Percentiles rank a stretch among this genome's conserved stretches.
These are phyloP conservation scores for Osmoderma eremita DNA, from an alignment of 2,888 invertebrate genomes.

Conservation along the genomic window DNA sequence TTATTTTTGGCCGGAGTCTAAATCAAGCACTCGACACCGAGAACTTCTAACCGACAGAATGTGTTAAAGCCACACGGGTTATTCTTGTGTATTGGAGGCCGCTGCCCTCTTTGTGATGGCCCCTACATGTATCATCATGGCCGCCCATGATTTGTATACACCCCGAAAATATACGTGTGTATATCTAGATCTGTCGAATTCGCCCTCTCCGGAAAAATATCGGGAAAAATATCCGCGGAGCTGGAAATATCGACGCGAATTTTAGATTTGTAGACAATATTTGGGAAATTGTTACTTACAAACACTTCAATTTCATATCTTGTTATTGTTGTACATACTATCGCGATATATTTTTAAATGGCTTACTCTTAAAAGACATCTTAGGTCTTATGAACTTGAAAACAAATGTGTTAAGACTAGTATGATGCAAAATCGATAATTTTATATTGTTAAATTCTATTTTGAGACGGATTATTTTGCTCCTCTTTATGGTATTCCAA, in stretches of 20 bases:
- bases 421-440: too few relatives aligned
- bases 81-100: slow-evolving; percentile 58
- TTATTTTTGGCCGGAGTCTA: slow-evolving; percentile 42
- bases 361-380: too few relatives aligned
- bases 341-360: too few relatives aligned
- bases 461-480: too few relatives aligned
- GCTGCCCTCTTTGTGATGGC: slow-evolving; percentile 64
- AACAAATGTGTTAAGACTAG: too few relatives aligned
- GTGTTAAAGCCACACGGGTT: slow-evolving; percentile 59
- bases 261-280: background rate
- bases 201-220: slow-evolving; percentile 17
- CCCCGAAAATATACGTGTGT: slow-evolving; percentile 39
- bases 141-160: slow-evolving; percentile 50
- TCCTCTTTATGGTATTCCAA: too few relatives aligned
- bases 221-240: slow-evolving; percentile 11
- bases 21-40: slow-evolving; percentile 45
- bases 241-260: slow-evolving; percentile 7
- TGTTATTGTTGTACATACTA: too few relatives aligned
- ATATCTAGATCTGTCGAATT: slow-evolving; percentile 33
- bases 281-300: slow-evolving; percentile 5
- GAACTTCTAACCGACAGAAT: slow-evolving; percentile 52
- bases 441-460: too few relatives aligned
- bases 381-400: too few relatives aligned
- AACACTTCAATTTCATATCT: background rate
- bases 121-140: slow-evolving; percentile 62